These are phyloP conservation scores for Smithornis capensis DNA, from an alignment of 2,113 vertebrate genomes.

Conservation along the genomic window DNA sequence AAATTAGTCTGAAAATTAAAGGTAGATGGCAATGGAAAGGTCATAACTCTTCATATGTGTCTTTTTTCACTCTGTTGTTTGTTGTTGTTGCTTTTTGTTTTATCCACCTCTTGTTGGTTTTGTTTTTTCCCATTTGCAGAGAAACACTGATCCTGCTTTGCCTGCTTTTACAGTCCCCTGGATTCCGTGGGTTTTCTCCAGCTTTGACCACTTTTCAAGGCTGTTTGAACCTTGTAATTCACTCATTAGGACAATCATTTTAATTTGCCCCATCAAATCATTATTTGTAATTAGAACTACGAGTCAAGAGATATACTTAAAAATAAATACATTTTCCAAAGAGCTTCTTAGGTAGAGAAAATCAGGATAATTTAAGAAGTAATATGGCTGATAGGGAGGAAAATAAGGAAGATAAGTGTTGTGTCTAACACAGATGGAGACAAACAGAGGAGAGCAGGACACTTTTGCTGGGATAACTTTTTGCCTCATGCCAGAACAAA, in stretches of 20 bases:
- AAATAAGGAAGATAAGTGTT: background rate
- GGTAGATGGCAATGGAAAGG: background rate
- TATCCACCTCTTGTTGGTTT: background rate
- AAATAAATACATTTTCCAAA: background rate
- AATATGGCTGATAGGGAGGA: background rate
- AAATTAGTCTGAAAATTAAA: background rate
- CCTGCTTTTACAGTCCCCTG: background rate
- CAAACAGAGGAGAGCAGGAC: background rate
- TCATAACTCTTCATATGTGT: background rate
- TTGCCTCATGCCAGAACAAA: background rate
- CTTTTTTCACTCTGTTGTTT: fast-evolving
- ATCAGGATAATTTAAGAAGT: background rate
- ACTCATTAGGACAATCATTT: background rate
- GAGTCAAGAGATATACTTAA: background rate
- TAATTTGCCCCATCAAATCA: background rate
- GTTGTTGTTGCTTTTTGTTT: background rate
- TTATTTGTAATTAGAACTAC: background rate
- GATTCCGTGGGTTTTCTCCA: background rate
- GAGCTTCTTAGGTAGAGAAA: background rate
- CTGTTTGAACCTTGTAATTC: background rate
- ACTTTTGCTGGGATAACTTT: background rate
- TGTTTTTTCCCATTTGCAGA: background rate
- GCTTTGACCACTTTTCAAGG: background rate
- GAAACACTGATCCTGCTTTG: background rate
- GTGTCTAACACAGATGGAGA: background rate